These are phyloP conservation scores for Regulus satrapa DNA, from an alignment of 2,113 vertebrate species.

Conservation along the genomic window DNA sequence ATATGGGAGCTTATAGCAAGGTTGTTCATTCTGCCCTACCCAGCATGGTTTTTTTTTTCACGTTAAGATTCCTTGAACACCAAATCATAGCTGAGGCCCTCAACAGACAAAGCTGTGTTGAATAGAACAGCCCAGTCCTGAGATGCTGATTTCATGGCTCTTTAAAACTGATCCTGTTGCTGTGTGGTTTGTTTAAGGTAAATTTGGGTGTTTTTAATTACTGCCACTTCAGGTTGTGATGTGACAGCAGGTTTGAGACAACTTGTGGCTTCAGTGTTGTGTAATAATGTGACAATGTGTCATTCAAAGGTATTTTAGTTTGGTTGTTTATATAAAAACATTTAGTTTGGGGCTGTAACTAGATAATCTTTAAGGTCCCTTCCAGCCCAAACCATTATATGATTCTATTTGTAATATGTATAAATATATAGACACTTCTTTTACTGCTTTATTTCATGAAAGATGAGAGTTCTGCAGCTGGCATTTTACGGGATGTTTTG, in stretches of 20 bases:
- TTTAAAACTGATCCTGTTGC: neutral
- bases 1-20: neutral
- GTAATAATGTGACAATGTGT: neutral
- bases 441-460: neutral
- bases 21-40: neutral
- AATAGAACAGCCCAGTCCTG: neutral
- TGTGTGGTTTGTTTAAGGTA: neutral
- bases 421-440: neutral
- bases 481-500: neutral
- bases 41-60: neutral
- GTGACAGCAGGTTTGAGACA: neutral
- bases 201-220: neutral
- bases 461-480: neutral
- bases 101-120: neutral
- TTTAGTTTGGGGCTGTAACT: neutral
- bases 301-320: neutral
- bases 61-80: neutral
- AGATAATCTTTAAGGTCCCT: neutral
- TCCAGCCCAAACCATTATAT: neutral
- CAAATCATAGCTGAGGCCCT: neutral
- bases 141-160: neutral
- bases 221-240: fast-evolving
- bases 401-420: neutral
- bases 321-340: neutral
- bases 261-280: neutral